phyloP scores from a whole-genome alignment of 2,113 vertebrate species.

The Columba janthina region DNA sequence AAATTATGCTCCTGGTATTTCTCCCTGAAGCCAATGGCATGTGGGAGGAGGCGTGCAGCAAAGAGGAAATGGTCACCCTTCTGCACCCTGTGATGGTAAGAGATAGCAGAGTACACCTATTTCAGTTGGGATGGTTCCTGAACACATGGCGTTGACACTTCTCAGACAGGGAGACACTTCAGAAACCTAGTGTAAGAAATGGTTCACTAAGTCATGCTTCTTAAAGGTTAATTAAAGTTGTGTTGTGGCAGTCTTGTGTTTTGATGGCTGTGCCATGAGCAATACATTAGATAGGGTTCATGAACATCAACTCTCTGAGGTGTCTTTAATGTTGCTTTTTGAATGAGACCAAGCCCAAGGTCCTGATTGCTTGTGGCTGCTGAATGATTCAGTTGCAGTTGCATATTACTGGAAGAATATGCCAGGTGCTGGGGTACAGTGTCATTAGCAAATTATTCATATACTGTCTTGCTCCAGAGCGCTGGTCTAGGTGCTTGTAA shows the following conservation, averaged over 20 bases:
- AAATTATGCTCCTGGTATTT: neutral
- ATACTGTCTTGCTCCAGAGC: neutral
- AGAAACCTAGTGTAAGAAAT: neutral
- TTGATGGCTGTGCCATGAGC: neutral
- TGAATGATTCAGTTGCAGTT: neutral
- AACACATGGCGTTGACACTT: neutral
- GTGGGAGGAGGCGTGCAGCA: neutral
- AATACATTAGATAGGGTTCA: neutral
- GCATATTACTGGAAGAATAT: neutral
- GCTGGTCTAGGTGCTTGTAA: neutral
- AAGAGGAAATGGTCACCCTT: neutral
- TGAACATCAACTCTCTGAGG: neutral
- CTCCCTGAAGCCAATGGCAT: neutral
- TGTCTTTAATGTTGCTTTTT: neutral
- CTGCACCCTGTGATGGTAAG: neutral
- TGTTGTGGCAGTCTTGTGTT: neutral
- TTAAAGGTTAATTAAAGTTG: neutral
- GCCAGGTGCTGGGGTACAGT: fast-evolving
- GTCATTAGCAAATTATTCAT: neutral
- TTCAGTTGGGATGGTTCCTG: neutral
- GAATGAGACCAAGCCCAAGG: neutral
- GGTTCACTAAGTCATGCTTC: constrained; percentile 33
- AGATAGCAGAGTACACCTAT: neutral
- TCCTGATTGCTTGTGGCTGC: neutral
- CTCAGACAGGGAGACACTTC: neutral